phyloP scores from a whole-genome alignment of 2,888 invertebrate genomes.

The Trissolcus japonicus region DNA sequence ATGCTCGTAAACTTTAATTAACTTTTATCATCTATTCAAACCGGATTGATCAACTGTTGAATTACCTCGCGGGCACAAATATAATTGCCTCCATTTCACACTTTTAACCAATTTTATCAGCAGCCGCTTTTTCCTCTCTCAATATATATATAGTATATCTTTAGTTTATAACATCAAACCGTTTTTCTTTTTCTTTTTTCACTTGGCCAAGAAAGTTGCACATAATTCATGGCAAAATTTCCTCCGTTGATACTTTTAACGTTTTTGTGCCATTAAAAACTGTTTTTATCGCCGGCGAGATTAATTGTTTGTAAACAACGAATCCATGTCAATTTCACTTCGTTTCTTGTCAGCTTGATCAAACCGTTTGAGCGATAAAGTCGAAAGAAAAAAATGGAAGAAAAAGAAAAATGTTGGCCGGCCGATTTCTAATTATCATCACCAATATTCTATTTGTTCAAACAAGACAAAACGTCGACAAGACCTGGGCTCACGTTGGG shows the following conservation, averaged over 20 bases:
- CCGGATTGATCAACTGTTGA: slow-evolving; percentile 38
- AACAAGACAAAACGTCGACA: slow-evolving; percentile 53
- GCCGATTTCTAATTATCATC: slow-evolving; percentile 28
- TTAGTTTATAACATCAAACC: too few relatives aligned
- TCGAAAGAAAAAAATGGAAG: neutral
- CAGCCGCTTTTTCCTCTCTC: too few relatives aligned
- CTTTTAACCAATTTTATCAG: neutral
- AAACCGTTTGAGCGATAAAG: neutral
- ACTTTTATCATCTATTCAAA: slow-evolving; percentile 32
- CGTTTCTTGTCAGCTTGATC: slow-evolving; percentile 2
- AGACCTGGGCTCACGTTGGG: slow-evolving; percentile 53
- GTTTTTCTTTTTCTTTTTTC: too few relatives aligned
- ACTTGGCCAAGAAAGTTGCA: too few relatives aligned
- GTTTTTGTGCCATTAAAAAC: neutral
- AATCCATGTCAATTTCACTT: slow-evolving; percentile 21
- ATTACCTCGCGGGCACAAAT: neutral
- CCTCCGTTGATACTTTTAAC: neutral
- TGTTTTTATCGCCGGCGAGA: slow-evolving; percentile 6
- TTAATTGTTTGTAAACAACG: slow-evolving; percentile 20
- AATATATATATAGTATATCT: too few relatives aligned
- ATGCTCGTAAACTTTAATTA: slow-evolving; percentile 42
- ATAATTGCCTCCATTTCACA: neutral
- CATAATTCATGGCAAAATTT: too few relatives aligned
- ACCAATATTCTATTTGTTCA: slow-evolving; percentile 23
- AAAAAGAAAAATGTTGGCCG: neutral